These are phyloP conservation scores for Cryptosula pallasiana DNA, from an alignment of 2,888 invertebrate genomes.

Conservation along the genomic window DNA sequence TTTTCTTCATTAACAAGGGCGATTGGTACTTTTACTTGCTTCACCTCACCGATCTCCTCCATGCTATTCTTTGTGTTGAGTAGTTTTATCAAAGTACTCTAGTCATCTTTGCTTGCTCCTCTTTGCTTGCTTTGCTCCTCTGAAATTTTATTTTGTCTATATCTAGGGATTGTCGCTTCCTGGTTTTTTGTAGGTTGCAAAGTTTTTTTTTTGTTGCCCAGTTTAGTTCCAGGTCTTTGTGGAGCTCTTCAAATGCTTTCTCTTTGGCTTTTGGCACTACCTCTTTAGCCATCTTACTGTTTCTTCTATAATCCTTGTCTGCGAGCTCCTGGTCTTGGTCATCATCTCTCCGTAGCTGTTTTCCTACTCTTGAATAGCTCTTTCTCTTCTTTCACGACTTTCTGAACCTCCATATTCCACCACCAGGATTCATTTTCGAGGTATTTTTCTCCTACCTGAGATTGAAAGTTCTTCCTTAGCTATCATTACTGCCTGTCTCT, in stretches of 20 bases:
- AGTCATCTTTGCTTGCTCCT: neutral
- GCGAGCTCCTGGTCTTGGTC: neutral
- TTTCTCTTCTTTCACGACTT: neutral
- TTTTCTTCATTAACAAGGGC: neutral
- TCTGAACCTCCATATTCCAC: neutral
- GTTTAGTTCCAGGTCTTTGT: constrained; percentile 2
- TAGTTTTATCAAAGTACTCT: neutral
- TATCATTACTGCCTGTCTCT: neutral
- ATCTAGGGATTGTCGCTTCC: neutral
- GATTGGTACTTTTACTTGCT: neutral
- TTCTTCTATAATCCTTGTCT: neutral
- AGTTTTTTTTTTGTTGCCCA: neutral
- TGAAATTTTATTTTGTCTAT: neutral
- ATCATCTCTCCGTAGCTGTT: neutral
- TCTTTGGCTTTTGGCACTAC: neutral
- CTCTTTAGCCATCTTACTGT: neutral
- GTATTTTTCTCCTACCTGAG: neutral
- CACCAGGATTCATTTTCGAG: constrained; percentile 12
- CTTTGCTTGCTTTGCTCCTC: neutral
- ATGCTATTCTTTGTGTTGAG: neutral
- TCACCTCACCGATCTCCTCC: neutral
- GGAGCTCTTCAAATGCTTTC: neutral
- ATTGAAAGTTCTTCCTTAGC: neutral
- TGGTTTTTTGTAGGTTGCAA: neutral
- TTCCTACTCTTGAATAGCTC: neutral